Percentiles rank a stretch among this genome's conserved stretches.
Conservation (phyloP, 2,797 vertebrate species). For the Squalus acanthias region DNA sequence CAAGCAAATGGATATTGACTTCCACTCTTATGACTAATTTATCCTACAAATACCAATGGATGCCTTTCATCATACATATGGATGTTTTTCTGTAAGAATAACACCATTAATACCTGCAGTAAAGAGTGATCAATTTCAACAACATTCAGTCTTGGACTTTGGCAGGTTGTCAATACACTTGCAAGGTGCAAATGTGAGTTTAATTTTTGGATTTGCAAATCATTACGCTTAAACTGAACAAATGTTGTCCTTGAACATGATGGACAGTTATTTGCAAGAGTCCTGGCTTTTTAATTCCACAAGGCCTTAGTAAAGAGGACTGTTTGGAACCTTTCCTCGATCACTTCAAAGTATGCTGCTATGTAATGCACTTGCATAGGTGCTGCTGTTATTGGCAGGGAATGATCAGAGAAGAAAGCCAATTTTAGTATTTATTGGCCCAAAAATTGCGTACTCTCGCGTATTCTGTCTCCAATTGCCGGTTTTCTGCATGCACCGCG, state of each 20-base stretch:
- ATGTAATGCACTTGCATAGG: neutral
- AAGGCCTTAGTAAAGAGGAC: neutral
- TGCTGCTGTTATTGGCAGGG: neutral
- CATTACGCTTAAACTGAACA: neutral
- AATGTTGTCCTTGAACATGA: slow-evolving; percentile 15
- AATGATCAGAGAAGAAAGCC: neutral
- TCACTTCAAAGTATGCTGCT: neutral
- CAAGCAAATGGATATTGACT: neutral
- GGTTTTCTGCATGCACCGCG: no score
- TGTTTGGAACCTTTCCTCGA: neutral
- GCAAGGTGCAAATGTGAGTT: neutral
- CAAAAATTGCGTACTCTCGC: no score
- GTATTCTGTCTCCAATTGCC: no score
- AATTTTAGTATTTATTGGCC: neutral
- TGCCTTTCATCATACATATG: neutral
- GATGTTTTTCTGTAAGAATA: slow-evolving; percentile 14
- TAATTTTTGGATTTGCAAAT: slow-evolving; percentile 20
- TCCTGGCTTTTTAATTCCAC: neutral
- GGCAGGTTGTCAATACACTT: neutral
- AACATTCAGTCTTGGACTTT: neutral
- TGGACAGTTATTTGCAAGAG: neutral
- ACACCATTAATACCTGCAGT: neutral
- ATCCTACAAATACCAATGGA: neutral
- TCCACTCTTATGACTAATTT: neutral
- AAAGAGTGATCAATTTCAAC: neutral